Conservation (phyloP, 2,113 vertebrate species). For the Australoheros scitulus region DNA sequence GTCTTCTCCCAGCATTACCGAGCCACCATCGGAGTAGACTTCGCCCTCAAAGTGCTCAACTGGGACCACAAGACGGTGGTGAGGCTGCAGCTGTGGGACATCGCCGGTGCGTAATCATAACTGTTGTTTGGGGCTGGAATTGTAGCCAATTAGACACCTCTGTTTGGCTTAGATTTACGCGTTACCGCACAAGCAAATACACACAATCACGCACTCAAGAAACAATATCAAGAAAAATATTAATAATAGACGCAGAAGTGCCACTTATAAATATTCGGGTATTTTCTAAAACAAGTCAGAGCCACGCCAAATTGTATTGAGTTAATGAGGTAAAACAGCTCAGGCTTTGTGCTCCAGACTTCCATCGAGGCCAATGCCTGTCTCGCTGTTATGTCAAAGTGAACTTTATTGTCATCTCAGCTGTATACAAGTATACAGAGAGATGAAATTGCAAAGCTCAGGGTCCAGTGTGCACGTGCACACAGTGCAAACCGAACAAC, state of each 20-base stretch:
- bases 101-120: slow-evolving; percentile 73
- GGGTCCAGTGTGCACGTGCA: not conserved
- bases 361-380: not conserved
- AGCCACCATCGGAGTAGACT: slow-evolving; percentile 84
- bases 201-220: not conserved
- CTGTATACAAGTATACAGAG: not conserved
- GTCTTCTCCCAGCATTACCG: slow-evolving; percentile 85
- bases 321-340: not conserved
- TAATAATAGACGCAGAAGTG: not conserved
- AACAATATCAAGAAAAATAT: not conserved
- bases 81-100: slow-evolving; percentile 84
- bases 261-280: not conserved
- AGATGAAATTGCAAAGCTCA: not conserved
- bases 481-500: not conserved
- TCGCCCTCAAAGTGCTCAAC: slow-evolving; percentile 80
- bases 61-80: slow-evolving; percentile 80
- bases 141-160: not conserved
- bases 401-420: not conserved
- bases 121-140: not conserved
- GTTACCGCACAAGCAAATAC: not conserved
- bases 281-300: not conserved
- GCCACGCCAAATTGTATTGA: not conserved
- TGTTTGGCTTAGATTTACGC: accelerated
- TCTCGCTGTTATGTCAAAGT: not conserved
- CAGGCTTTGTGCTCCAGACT: not conserved